Evolutionary conservation across 2,113 vertebrate species (phyloP), one percentile per base, ranked within the genome.

Genomic region (Periophthalmus modestus): DNA sequence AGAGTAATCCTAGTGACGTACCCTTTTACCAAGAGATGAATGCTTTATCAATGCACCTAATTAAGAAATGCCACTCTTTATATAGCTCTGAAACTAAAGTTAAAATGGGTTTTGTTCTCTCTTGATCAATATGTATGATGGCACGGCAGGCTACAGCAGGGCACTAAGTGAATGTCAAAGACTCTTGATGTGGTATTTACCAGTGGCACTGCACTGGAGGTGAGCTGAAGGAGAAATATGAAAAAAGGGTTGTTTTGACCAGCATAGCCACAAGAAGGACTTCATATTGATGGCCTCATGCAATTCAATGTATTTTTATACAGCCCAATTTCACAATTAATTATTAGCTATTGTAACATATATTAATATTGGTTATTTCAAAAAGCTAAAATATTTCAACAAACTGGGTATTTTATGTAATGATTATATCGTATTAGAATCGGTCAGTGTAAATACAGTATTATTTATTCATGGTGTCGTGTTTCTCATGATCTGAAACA

Each of bases 1-100:
- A 72, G 72, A 50, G 80, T 68, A 13, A 88, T 93, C 88, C 85
- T 79, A 0, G 79, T 89, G 89, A 88, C 69, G 90, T 88, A 68
- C 75, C 84, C 79, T 80, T 88, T 93, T 89, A 91, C 85, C 88
- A 89, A 89, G 85, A 89, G 81, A 93, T 90, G 91, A 93, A 93
- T 95, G 83, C 93, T 93, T 95, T 94, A 95, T 95, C 94, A 94
- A 87, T 85, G 84, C 28, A 76, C 69, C 90, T 92, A 91, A 92
- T 95, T 94, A 93, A 86, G 76, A 89, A 84, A 86, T 93, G 90
- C 67, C 92, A 92, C 66, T 94, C 91, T 91, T 82, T 84, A 72
- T 88, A 90, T 78, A 78, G 85, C 68, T 62, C 10, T 57, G 87
- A 78, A 73, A 93, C 90, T 92, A 82, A 88, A 92, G 89, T 88